Conservation (phyloP, 1,140 invertebrate genomes). For the Tetragonula clypearis region DNA sequence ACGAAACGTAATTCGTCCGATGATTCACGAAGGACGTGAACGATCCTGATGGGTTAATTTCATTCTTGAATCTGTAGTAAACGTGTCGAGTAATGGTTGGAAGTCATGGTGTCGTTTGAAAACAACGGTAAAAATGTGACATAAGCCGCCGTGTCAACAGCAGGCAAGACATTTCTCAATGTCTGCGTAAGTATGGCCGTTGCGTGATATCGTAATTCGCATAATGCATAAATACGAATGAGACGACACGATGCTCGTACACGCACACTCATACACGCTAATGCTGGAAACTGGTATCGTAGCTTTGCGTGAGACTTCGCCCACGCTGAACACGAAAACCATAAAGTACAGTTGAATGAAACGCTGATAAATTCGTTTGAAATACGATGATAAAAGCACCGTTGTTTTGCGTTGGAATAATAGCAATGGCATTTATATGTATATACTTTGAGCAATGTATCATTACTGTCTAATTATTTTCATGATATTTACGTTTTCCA, state of each 20-base stretch:
- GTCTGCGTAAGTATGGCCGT: not conserved
- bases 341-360: not conserved
- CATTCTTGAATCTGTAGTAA: not conserved
- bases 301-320: not conserved
- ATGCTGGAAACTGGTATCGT: not conserved
- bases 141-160: not conserved
- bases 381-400: not conserved
- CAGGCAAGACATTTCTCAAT: not conserved
- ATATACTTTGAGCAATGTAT: too few species aligned
- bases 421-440: too few species aligned
- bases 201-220: not conserved
- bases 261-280: too few species aligned
- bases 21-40: not conserved
- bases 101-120: not conserved
- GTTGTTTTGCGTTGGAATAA: not conserved
- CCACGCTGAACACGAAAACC: not conserved
- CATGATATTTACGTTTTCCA: too few species aligned
- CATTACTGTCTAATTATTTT: too few species aligned
- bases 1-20: not conserved
- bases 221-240: not conserved
- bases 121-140: not conserved
- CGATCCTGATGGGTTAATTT: not conserved
- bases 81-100: not conserved
- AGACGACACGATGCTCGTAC: not conserved
- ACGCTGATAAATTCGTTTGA: not conserved